Conservation (phyloP, 2,888 invertebrate species). For the Brachyopa scutellaris region DNA sequence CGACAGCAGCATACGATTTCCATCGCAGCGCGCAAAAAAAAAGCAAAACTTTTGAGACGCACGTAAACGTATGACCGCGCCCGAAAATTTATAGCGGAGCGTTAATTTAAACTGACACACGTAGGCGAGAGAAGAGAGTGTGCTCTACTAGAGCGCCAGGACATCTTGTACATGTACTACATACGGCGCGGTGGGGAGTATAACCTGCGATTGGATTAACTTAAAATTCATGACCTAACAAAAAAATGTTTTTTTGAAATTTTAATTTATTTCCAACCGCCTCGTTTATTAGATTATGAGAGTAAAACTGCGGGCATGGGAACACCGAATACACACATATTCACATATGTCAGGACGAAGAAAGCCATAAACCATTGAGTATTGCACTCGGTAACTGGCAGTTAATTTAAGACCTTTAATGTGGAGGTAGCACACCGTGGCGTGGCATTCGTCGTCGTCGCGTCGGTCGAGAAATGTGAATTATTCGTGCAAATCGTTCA, state of each 20-base stretch:
- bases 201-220: slow-evolving; percentile 72
- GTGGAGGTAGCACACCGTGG: neutral
- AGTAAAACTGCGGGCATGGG: slow-evolving; percentile 46
- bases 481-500: slow-evolving; percentile 1
- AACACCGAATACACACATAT: slow-evolving; percentile 14
- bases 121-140: slow-evolving; percentile 30
- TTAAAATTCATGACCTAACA: slow-evolving; percentile 71
- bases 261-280: slow-evolving; percentile 71
- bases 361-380: slow-evolving; percentile 39
- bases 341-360: slow-evolving; percentile 13
- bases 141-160: slow-evolving; percentile 5
- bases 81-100: slow-evolving; percentile 66
- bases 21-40: slow-evolving; percentile 25
- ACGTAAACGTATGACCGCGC: slow-evolving; percentile 65
- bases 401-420: slow-evolving; percentile 38
- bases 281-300: slow-evolving; percentile 71
- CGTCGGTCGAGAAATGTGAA: neutral
- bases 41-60: slow-evolving; percentile 58
- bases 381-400: slow-evolving; percentile 33
- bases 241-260: slow-evolving; percentile 65
- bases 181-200: neutral
- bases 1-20: slow-evolving; percentile 26
- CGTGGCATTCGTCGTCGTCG: neutral
- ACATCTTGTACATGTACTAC: slow-evolving; percentile 23
- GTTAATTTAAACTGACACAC: slow-evolving; percentile 71